Base-by-base conservation (phyloP, 30 jellyfish, hydroid and myxozoan species). In the Hydra vulgaris region DNA sequence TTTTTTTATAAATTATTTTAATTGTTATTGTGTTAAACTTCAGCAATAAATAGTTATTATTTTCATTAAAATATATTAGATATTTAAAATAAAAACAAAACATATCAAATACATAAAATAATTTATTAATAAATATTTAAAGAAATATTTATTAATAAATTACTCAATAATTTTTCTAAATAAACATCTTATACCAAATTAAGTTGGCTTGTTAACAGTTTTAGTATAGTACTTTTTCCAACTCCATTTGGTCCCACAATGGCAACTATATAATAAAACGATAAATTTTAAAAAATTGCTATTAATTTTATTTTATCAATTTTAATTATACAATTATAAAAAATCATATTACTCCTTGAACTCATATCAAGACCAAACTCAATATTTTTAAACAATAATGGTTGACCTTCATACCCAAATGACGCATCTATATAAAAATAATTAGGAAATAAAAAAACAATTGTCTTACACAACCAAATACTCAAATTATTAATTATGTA, bases 181-280 rank as follows among this genome's bases (percentile, higher is more conserved):
- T 3, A 23, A 68, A 68, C 16, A 68, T 68, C 16, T 4, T 70
- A 76, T 66, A 85, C 96, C 82, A 94, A 92, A 21, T 77, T 72
- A 17, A 88, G 18, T 56, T 73, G 82, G 68, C 97, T 96, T 20
- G 88, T 72, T 7, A 94, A 53, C 52, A 94, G 53, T 76, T 94
- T 94, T 27, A 94, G 86, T 71, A 94, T 82, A 7, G 99, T 94
- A 94, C 96, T 87, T 79, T 94, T 94, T 23, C 99, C 99, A 22
- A 94, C 99, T 54, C 99, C 99, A 75, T 94, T 94, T 19, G 99
- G 96, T 22, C 99, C 99, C 54, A 94, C 99, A 72, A 94, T 76
- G 17, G 99, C 99, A 74, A 94, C 99, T 93, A 79, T 26, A 74
- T 56, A 20, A 68, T 3, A 23, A 68, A n/a, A 68, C 75, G 27